Evolutionary conservation across 2,888 invertebrate species (phyloP).

Genomic region (Mesopsocus fuscifrons): DNA sequence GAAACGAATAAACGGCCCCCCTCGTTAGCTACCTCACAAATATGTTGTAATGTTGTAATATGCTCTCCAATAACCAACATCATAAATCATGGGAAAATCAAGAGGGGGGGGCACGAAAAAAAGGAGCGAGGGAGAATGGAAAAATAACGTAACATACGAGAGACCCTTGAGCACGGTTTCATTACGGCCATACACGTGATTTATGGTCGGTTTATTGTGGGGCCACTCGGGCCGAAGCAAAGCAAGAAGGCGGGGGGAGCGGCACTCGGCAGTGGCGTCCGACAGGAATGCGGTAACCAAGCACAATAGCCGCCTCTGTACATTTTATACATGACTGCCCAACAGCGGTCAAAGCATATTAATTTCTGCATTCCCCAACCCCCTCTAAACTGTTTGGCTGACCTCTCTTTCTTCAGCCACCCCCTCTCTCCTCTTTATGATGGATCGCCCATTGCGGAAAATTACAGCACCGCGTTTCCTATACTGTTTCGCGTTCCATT

Average conservation of each 20-base stretch:
- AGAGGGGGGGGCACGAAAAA: constrained; percentile 22
- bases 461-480: no score
- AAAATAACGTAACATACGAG: constrained; percentile 17
- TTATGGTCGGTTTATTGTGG: no score
- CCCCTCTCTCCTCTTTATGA: no score
- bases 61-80: not conserved
- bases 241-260: no score
- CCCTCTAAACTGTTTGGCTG: not conserved
- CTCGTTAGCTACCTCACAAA: not conserved
- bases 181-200: no score
- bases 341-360: constrained; percentile 2
- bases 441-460: no score
- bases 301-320: no score
- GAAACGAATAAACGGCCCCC: constrained; percentile 1
- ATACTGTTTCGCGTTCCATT: no score
- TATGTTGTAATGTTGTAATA: no score
- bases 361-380: not conserved
- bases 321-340: constrained; percentile 3
- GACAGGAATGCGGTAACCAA: constrained; percentile 3
- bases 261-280: no score
- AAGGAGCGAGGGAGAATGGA: constrained; percentile 20
- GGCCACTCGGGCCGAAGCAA: no score
- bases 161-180: no score
- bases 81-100: constrained; percentile 13
- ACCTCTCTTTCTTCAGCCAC: not conserved